Conservation (phyloP, 2,113 vertebrate genomes). For the Atrichornis clamosus region DNA sequence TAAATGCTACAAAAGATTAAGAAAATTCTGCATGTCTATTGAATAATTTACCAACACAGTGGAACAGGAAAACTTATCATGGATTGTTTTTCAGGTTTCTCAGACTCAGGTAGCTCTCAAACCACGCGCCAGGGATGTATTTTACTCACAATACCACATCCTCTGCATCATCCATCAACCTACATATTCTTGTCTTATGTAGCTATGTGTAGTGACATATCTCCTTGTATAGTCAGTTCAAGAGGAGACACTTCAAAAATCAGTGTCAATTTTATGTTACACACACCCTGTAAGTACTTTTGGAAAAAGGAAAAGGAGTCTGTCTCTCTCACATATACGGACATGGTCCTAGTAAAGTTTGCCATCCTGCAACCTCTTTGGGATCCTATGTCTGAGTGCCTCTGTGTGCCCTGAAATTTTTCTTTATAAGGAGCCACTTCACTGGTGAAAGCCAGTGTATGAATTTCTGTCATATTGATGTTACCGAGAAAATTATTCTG, state of each 20-base stretch:
- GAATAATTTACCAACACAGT: neutral
- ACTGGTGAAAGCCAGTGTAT: neutral
- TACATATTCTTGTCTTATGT: neutral
- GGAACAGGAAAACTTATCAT: neutral
- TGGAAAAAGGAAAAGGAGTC: neutral
- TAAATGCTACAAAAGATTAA: neutral
- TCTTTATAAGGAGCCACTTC: neutral
- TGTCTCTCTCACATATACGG: neutral
- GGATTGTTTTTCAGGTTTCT: neutral
- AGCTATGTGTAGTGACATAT: neutral
- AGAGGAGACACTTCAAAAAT: neutral
- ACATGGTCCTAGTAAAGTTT: neutral
- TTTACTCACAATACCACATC: neutral
- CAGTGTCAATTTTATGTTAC: neutral
- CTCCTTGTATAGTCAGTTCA: neutral
- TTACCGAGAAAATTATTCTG: neutral
- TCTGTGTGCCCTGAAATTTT: neutral
- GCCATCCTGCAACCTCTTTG: neutral
- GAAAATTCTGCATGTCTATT: neutral
- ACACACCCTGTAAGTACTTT: neutral
- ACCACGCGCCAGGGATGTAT: rapidly evolving
- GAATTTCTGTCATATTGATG: neutral
- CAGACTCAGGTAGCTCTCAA: neutral
- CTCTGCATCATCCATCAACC: neutral
- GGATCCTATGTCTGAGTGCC: neutral